Evolutionary conservation across 2,797 vertebrate species (phyloP), one percentile per base, ranked within the genome.

Genomic region (Alexandromys oeconomus): DNA sequence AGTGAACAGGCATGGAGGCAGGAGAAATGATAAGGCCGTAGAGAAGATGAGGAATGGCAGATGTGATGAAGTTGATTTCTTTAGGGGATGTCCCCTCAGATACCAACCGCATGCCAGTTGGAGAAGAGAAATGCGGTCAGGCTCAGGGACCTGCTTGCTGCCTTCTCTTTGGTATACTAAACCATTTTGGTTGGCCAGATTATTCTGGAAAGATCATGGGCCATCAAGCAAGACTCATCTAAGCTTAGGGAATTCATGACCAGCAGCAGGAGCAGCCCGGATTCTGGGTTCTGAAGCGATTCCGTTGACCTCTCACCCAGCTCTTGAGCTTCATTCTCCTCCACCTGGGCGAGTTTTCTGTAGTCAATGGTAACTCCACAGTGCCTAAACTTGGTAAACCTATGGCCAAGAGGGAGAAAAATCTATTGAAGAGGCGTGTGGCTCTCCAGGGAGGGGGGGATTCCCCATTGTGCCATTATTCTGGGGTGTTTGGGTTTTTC

Each of bases 121-220:
- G 25, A 79, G 21, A 51, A 51, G 48, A 74, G 43, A 51, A 46
- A 74, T 21, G 34, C 54, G 67, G 43, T 6, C 34, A 14, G 74
- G 19, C 23, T 34, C 2, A 13, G 21, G 34, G 74, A 57, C 8
- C 54, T 25, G 5, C 37, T 43, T 40, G 46, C 6, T 10, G 0
- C 27, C 76, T 23, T 78, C n/a, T 87, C 86, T 27, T 19, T 80
- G 77, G n/a, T 46, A 3, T 51, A 92, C 25, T 78, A 17, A 63
- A 89, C 27, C 11, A 37, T 89, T 46, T 80, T 86, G n/a, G 2
- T 46, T 78, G 69, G 9, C n/a, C 6, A 89, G 78, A 57, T 51
- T 67, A 78, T 78, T 89, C 74, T 94, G 43, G 76, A 79, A 80
- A 88, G 27, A 93, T 82, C 40, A 92, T 89, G 81, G 77, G 54